Evolutionary conservation across 1,140 invertebrate genomes (phyloP).

Genomic region (Thaumetopoea pityocampa): DNA sequence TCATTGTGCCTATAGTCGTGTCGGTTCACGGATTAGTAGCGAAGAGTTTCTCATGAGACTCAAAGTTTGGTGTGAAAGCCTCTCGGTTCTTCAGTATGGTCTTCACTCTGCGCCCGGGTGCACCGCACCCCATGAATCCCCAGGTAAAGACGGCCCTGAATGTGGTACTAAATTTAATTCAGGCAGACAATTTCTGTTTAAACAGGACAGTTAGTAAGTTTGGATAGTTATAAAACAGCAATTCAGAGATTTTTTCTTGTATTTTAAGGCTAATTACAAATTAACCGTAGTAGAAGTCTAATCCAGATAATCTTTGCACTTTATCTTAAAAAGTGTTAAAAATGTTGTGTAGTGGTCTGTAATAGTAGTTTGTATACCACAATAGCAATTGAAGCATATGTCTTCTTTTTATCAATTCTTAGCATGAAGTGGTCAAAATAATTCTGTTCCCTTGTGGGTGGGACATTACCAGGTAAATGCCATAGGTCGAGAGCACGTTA

Average conservation of each 20-base stretch:
- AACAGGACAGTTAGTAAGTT: conserved; percentile 3
- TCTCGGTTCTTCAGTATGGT: too few relatives aligned
- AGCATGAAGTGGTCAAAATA: conserved; percentile 1
- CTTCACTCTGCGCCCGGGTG: too few relatives aligned
- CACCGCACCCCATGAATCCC: too few relatives aligned
- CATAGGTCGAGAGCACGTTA: conserved; percentile 4
- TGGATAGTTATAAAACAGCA: conserved; percentile 7
- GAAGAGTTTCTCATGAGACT: too few relatives aligned
- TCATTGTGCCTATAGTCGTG: too few relatives aligned
- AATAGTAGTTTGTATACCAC: neutral
- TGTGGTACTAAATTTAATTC: conserved; percentile 4
- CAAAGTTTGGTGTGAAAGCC: too few relatives aligned
- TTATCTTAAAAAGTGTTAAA: neutral
- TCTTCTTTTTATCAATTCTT: neutral
- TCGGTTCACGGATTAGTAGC: too few relatives aligned
- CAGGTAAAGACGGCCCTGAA: too few relatives aligned
- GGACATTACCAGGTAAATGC: neutral
- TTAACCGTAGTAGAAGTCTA: conserved; percentile 8
- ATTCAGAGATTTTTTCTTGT: conserved; percentile 1
- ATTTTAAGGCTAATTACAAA: conserved; percentile 9
- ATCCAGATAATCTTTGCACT: neutral
- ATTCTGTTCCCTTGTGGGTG: neutral
- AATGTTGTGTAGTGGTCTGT: neutral
- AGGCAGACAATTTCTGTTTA: conserved; percentile 1
- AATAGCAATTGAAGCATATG: neutral